These are phyloP conservation scores for Trochalopteron elliotii DNA, from an alignment of 2,113 vertebrate species.

Conservation along the genomic window DNA sequence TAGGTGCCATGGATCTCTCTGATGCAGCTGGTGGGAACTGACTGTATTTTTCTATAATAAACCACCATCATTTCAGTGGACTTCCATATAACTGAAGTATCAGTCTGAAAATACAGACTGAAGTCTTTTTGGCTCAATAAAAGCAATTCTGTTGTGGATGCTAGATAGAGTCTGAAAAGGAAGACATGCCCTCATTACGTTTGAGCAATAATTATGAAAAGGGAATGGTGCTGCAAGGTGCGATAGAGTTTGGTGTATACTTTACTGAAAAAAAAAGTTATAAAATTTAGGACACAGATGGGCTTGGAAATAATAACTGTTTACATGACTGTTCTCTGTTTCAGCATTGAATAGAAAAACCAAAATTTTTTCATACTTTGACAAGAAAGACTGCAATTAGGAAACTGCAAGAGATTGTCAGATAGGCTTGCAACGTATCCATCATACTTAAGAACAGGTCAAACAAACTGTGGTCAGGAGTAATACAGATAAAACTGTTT, in stretches of 20 bases:
- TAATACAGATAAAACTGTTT: neutral
- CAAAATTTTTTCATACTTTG: neutral
- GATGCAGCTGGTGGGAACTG: neutral
- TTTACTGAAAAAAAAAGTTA: neutral
- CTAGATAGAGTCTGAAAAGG: neutral
- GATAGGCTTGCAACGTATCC: neutral
- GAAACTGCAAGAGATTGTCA: neutral
- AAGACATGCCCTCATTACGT: neutral
- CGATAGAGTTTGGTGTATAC: neutral
- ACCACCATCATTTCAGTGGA: neutral
- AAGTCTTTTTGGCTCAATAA: neutral
- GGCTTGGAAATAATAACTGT: neutral
- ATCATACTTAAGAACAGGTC: conserved; percentile 25
- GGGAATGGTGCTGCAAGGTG: neutral
- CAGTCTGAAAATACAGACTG: neutral
- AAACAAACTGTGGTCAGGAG: neutral
- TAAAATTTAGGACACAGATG: neutral
- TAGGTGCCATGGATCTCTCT: neutral
- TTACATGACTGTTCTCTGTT: neutral
- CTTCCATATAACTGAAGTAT: neutral
- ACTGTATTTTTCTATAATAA: neutral
- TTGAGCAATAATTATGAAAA: neutral
- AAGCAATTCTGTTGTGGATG: neutral
- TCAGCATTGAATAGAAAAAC: neutral
- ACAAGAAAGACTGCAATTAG: neutral